These are phyloP conservation scores for Eupithecia insigniata DNA, from an alignment of 2,888 invertebrate genomes.

Conservation along the genomic window DNA sequence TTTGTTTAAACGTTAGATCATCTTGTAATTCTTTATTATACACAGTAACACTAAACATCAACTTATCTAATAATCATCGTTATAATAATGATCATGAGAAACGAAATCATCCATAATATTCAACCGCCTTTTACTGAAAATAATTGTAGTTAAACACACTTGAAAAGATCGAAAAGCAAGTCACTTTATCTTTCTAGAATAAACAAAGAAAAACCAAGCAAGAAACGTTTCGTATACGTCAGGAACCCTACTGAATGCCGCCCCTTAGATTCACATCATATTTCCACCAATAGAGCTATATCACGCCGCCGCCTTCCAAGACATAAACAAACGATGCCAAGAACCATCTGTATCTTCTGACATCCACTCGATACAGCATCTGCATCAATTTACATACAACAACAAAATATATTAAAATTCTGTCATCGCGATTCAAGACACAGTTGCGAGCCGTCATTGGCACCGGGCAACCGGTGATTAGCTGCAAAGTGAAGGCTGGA, in stretches of 20 bases:
- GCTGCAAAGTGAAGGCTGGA: constrained; percentile 48
- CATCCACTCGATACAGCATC: constrained; percentile 55
- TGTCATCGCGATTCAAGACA: constrained; percentile 78
- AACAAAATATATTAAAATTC: constrained; percentile 82
- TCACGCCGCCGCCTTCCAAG: constrained; percentile 20
- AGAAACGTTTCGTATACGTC: not conserved
- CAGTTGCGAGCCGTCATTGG: constrained; percentile 78
- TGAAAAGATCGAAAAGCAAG: not conserved
- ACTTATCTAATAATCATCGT: too few species aligned
- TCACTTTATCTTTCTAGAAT: not conserved
- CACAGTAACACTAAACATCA: too few species aligned
- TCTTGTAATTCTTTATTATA: too few species aligned
- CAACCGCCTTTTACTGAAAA: not conserved
- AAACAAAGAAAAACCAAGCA: not conserved
- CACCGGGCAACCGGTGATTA: constrained; percentile 80
- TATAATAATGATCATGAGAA: not conserved
- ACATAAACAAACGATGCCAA: constrained; percentile 37
- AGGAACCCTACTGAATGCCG: constrained; percentile 2
- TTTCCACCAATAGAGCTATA: constrained; percentile 23
- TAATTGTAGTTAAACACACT: not conserved
- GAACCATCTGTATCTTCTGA: constrained; percentile 41
- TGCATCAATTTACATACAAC: constrained; percentile 79
- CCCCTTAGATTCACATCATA: constrained; percentile 13
- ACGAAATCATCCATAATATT: not conserved
- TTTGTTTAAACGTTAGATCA: not conserved